phyloP scores from a whole-genome alignment of 2,797 vertebrate species.

The Enteromius trimaculatus region DNA sequence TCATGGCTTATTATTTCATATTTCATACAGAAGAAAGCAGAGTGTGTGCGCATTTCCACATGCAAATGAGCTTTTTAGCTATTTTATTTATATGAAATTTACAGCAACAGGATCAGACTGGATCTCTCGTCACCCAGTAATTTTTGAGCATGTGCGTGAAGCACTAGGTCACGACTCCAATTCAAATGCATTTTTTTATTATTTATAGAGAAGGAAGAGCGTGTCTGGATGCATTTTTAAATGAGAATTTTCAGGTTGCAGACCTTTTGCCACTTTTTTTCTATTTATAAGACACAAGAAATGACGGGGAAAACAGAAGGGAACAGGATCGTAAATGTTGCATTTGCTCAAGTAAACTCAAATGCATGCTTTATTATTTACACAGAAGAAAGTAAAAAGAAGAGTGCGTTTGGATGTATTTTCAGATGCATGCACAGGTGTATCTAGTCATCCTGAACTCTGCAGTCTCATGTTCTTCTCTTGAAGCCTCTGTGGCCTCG shows the following conservation, averaged over 20 bases:
- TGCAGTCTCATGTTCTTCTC: background rate
- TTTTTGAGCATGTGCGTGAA: background rate
- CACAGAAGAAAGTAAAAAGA: background rate
- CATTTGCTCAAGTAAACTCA: background rate
- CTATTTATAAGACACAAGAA: too few relatives aligned
- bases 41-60: background rate
- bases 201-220: background rate
- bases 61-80: background rate
- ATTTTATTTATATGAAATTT: background rate
- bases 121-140: background rate
- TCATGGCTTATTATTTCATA: background rate
- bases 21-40: background rate
- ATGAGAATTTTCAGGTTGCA: background rate
- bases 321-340: background rate
- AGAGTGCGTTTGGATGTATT: background rate
- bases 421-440: slow-evolving; percentile 21
- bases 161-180: background rate
- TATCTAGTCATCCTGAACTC: background rate
- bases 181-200: background rate
- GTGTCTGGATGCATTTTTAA: background rate
- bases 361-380: slow-evolving; percentile 9
- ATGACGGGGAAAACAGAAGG: background rate
- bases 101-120: background rate
- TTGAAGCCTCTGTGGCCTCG: slow-evolving; percentile 38
- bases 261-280: background rate